Base-by-base conservation (phyloP, 1,140 invertebrate genomes). In the Conus betulinus region DNA sequence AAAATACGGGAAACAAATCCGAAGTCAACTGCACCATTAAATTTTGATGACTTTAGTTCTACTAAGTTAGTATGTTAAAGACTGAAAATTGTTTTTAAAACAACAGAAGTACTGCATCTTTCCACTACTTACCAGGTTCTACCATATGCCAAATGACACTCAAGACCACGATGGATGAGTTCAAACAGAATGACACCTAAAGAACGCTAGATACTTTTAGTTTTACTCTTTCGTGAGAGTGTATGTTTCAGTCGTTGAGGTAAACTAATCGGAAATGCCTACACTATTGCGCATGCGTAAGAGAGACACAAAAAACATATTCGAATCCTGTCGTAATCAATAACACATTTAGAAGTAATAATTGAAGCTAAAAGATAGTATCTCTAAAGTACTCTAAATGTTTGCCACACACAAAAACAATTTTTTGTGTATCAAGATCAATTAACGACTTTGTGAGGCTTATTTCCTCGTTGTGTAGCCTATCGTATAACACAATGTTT, bases 261-360 rank as follows among this genome's bases (percentile, higher is more conserved):
- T 87, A 87, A 87, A 87, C 85, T 87, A 87, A 87, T 55, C 71
- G 85, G 85, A 78, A 78, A 87, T 87, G 71, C 74, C 71, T 20
- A 13, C 51, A 55, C 53, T 39, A 87, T n/a, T 27, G 85, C 85
- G 85, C 85, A 87, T 87, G 85, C 71, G 79, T 53, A 5, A 3
- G 53, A 7, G 8, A 81, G 25, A 25, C 76, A 51, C 20, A 53
- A 81, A 81, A 53, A 81, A 81, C 15, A 51, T 53, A 53, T 53
- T 23, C 51, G 10, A 53, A 20, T 53, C 82, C 82, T 63, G 82
- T 84, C 57, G 82, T 63, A 23, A 55, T 81, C 10, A 78, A 78
- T 39, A 78, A 27, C 8, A 78, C 10, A 76, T 13, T 76, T 25
- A 5, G 8, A n/a, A 25, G 25, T 63, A 63, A 63, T 4, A 11